Evolutionary conservation across 2,888 invertebrate genomes (phyloP), one percentile per base, ranked within the genome.

Genomic region (Diplolepis rosae): DNA sequence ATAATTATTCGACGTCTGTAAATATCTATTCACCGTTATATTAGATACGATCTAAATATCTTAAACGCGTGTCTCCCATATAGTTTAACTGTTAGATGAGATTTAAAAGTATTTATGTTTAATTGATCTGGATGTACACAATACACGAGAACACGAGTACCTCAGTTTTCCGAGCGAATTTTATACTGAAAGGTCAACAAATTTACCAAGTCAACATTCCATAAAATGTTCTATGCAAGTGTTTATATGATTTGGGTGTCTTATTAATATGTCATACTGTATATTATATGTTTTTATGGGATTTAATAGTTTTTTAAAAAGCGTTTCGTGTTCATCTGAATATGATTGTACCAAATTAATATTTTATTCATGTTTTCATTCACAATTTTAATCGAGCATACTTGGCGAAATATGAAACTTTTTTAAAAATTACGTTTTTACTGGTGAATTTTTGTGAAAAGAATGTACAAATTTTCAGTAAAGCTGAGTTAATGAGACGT

Each of bases 341-440:
- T 18, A 45, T 9, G 2, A 45, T 45, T 18, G 22, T 48, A 48
- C 15, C 48, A 48, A 48, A 48, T 22, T 48, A 48, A 22, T 48
- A 48, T 22, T 48, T 48, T 48, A 48, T 48, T 48, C 11, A 3
- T 11, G 48, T 48, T 48, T 48, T 48, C 3, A 11, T 48, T 48
- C 7, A 48, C 22, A 48, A 2, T 22, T 48, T 48, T 48, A 48
- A 4, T 22, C 18, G 22, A 22, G 18, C 9, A 48, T 48, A 48
- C 22, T 22, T 48, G 9, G 11, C 4, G 4, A 48, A 48, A 48
- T 48, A 22, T 48, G 11, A 48, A 48, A 11, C 48, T 48, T 18
- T 48, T 48, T 45, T 48, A 48, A 48, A 48, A 48, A 48, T 48
- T 48, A 48, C 9, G 48, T 48, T 48, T 48, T 48, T 48, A 15